Conservation (phyloP, 1,140 invertebrate species). For the Drosophila malerkotliana region DNA sequence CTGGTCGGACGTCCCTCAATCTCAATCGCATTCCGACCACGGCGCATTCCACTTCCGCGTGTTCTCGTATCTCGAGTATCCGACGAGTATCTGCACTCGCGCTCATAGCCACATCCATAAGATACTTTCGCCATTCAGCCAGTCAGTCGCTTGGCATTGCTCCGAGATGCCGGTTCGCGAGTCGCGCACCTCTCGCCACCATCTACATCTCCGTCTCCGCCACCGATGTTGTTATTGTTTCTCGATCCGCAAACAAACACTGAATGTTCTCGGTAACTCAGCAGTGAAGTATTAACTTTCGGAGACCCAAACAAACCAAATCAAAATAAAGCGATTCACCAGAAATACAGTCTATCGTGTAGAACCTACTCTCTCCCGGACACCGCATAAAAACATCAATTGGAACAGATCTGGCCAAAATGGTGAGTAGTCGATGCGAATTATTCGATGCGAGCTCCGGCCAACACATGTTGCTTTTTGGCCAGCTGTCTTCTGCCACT, state of each 20-base stretch:
- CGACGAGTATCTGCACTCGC: constrained; percentile 22
- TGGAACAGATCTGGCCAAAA: constrained; percentile 13
- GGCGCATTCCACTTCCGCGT: constrained; percentile 39
- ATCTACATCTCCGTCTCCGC: constrained; percentile 7
- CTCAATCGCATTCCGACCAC: constrained; percentile 10
- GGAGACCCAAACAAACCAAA: constrained; percentile 13
- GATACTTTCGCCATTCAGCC: constrained; percentile 42
- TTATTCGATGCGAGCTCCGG: constrained; percentile 10
- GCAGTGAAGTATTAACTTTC: neutral
- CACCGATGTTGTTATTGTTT: constrained; percentile 5
- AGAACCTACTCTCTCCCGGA: neutral
- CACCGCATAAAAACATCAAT: neutral
- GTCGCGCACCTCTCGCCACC: constrained; percentile 31
- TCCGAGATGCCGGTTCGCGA: constrained; percentile 72
- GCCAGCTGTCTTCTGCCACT: constrained; percentile 62
- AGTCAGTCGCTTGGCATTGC: constrained; percentile 68
- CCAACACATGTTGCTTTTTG: constrained; percentile 77
- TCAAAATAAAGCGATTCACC: neutral
- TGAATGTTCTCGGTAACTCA: neutral
- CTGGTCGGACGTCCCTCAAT: constrained; percentile 61
- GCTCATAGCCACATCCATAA: constrained; percentile 42
- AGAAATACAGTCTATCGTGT: constrained; percentile 1
- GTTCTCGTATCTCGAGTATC: constrained; percentile 1
- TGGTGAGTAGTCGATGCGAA: constrained; percentile 27
- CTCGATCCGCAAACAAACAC: constrained; percentile 2